Evolutionary conservation across 2,113 vertebrate genomes (phyloP).

Genomic region (Paralichthys olivaceus): DNA sequence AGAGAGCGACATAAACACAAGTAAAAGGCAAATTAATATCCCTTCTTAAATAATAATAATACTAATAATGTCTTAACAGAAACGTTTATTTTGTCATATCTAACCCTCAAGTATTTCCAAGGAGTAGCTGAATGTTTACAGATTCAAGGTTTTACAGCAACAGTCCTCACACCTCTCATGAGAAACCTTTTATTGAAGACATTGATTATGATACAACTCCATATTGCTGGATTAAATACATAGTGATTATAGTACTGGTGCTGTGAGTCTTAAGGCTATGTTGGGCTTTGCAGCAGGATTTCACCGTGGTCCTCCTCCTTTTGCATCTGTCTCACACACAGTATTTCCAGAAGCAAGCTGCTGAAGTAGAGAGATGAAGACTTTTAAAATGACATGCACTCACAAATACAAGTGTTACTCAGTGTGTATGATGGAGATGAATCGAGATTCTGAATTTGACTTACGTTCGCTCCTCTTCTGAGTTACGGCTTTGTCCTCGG

Average conservation of each 20-base stretch:
- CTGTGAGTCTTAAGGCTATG: slow-evolving; percentile 74
- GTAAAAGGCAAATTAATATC: slow-evolving; percentile 30
- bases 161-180: slow-evolving; percentile 24
- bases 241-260: slow-evolving; percentile 54
- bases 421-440: not conserved
- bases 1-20: slow-evolving; percentile 58
- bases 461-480: slow-evolving; percentile 79
- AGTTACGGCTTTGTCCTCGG: slow-evolving; percentile 60
- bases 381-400: not conserved
- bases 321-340: slow-evolving; percentile 75
- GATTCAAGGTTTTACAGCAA: slow-evolving; percentile 18
- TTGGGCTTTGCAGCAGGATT: slow-evolving; percentile 72
- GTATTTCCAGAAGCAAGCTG: slow-evolving; percentile 86
- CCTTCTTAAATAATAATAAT: not conserved
- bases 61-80: slow-evolving; percentile 15
- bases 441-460: slow-evolving; percentile 6
- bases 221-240: slow-evolving; percentile 67
- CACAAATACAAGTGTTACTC: not conserved
- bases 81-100: slow-evolving; percentile 15
- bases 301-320: slow-evolving; percentile 44
- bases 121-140: slow-evolving; percentile 56
- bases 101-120: slow-evolving; percentile 54
- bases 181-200: slow-evolving; percentile 33
- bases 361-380: not conserved
- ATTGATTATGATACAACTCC: slow-evolving; percentile 40